Base-by-base conservation (phyloP, 2,888 invertebrate genomes). In the Galerucella nymphaeae region DNA sequence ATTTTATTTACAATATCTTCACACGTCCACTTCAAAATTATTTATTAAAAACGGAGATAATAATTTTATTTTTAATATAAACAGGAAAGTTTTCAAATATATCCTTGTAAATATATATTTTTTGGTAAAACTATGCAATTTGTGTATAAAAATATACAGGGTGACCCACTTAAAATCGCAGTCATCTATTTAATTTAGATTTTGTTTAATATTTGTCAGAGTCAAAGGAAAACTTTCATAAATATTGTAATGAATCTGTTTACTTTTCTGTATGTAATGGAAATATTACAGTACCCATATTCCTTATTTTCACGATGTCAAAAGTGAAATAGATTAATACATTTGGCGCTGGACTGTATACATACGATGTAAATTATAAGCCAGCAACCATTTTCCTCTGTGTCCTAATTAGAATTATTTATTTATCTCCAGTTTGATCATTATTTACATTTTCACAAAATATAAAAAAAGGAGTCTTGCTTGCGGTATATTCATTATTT, bases 331-430 rank as follows among this genome's bases (percentile, higher is more conserved):
- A 53, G 53, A 65, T 65, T 55, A 53, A 65, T 65, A 50, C 53
- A 10, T 38, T 67, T 72, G 72, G 72, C 72, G 55, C 55, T 55
- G 42, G 58, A 20, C 50, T 55, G 45, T 59, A 72, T 72, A 64
- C 64, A 72, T 68, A 66, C 42, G 42, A 45, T 55, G 53, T 66
- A 68, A 67, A 66, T 68, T 68, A n/a, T n/a, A 57, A 16, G 30
- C 18, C 20, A 14, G 38, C 10, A 53, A 42, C 48, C 58, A 67
- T 67, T 67, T 72, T 68, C n/a, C 18, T 72, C 67, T 67, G 72
- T 48, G 72, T 48, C 64, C 61, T 55, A 64, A 63, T 72, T 72
- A 23, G 42, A 66, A 50, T 45, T 6, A 38, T 6, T 6, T 30
- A 45, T 14, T n/a, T 45, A 13, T 45, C 14, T 45, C 5, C 45